Percentiles rank a stretch among this genome's conserved stretches.
Evolutionary conservation across 1,140 invertebrate genomes (phyloP).

Genomic region (Aporrectodea caliginosa): DNA sequence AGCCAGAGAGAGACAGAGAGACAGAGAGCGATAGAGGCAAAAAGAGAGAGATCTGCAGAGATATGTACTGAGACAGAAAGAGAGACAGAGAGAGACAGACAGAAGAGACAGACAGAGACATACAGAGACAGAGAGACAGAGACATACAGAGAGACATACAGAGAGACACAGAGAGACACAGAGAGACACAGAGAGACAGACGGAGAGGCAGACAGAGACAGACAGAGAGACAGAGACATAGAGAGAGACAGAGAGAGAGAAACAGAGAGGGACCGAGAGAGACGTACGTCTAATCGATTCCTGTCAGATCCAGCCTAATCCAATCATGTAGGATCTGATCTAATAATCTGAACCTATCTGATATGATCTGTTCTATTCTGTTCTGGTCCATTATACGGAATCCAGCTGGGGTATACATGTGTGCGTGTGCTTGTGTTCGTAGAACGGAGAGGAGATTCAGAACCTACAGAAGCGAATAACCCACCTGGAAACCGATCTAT

Average conservation of each 20-base stretch:
- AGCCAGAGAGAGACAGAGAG: too few relatives aligned
- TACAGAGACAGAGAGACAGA: too few relatives aligned
- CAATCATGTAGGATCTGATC: background rate
- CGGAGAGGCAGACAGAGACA: too few relatives aligned
- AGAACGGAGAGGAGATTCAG: constrained; percentile 94
- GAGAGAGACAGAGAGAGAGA: background rate
- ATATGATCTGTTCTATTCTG: background rate
- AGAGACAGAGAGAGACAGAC: background rate
- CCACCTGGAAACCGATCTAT: constrained; percentile 96
- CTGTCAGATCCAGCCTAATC: background rate
- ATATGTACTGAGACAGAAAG: too few relatives aligned
- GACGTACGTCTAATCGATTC: background rate
- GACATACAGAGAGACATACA: too few relatives aligned
- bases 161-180: too few relatives aligned
- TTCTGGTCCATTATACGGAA: background rate
- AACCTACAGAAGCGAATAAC: constrained; percentile 98
- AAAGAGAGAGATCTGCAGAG: background rate
- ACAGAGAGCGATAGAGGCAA: too few relatives aligned
- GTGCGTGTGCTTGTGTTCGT: too few relatives aligned
- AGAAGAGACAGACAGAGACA: background rate
- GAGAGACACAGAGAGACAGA: too few relatives aligned
- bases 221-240: too few relatives aligned
- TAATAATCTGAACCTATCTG: background rate
- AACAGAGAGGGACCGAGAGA: background rate
- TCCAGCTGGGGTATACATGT: too few relatives aligned